Base-by-base conservation (phyloP, 2,888 invertebrate species). In the Drosophila ezoana region DNA sequence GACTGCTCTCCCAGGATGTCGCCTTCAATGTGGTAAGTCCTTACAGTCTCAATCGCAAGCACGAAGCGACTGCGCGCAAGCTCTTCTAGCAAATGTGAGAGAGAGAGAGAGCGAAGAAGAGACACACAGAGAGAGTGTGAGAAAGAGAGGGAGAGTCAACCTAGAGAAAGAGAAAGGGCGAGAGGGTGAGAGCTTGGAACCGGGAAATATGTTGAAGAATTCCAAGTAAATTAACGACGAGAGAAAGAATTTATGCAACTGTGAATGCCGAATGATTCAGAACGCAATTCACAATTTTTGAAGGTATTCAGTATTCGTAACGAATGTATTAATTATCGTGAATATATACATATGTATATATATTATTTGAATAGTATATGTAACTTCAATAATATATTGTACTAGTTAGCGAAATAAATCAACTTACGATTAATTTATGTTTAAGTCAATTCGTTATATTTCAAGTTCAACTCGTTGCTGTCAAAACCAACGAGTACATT, bases 1-100 rank as follows among this genome's bases (percentile, higher is more conserved):
- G 97, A 60, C 94, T 98, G 89, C 93, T 98, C 88, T 98, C 98
- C 52, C 98, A 98, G 93, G 98, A 97, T 76, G 91, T 89, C 32
- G 66, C 83, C 63, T 91, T 91, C 48, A 89, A 86, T 61, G 82
- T 87, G 78, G 92, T 91, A 69, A 87, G 90, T 82, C 20, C 20
- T 2, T 32, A 20, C 23, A 13, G 16, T 43, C 37, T 52, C 28
- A 38, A 10, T 8, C 37, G 14, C 44, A 18, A 60, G 23, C 28
- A 8, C 10, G 28, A 28, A 16, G 11, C 20, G 8, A 20, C n/a
- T 20, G 43, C 10, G 14, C 53, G 41, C 41, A 54, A 54, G 18
- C 33, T 33, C 1, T 32, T n/a, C 5, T 53, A 53, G 8, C 8
- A 2, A 28, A 6, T 28, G 28, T 0, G 2, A 8, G 8, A 2